Conservation (phyloP, 2,888 invertebrate species). For the Cephus sareptanus region DNA sequence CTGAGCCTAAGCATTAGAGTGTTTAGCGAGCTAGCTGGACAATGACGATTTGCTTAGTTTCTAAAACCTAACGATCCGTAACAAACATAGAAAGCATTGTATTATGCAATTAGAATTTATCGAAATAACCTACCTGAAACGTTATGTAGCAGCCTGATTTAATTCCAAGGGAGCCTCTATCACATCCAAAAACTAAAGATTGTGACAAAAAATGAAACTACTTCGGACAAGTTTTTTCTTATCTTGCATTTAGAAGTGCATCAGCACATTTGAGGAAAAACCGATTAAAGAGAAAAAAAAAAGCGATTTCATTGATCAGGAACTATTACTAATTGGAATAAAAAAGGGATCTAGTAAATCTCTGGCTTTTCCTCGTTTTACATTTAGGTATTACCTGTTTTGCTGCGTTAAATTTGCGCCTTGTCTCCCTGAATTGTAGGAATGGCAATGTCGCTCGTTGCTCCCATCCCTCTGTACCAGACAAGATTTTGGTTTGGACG, state of each 20-base stretch:
- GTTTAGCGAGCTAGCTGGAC: conserved; percentile 17
- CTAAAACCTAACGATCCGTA: conserved; percentile 12
- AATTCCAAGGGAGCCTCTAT: neutral
- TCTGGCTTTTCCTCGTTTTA: neutral
- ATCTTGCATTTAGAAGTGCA: neutral
- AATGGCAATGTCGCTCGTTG: conserved; percentile 68
- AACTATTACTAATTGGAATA: neutral
- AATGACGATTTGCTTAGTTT: conserved; percentile 22
- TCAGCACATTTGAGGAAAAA: conserved; percentile 2
- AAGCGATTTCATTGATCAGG: neutral
- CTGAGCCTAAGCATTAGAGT: neutral
- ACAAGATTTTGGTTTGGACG: conserved; percentile 75
- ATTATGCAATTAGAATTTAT: conserved; percentile 14
- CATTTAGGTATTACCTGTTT: conserved; percentile 57
- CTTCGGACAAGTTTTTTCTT: no score
- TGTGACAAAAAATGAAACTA: no score
- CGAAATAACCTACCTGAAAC: conserved; percentile 34
- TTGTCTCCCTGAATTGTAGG: conserved; percentile 69
- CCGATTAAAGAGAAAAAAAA: conserved; percentile 3
- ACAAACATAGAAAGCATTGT: conserved; percentile 30
- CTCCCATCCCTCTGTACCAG: conserved; percentile 71
- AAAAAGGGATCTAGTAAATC: neutral
- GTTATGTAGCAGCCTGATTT: conserved; percentile 18
- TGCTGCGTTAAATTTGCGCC: conserved; percentile 55
- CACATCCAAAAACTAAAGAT: neutral